Conservation (phyloP, 2,797 vertebrate genomes). For the Danionella dracula region DNA sequence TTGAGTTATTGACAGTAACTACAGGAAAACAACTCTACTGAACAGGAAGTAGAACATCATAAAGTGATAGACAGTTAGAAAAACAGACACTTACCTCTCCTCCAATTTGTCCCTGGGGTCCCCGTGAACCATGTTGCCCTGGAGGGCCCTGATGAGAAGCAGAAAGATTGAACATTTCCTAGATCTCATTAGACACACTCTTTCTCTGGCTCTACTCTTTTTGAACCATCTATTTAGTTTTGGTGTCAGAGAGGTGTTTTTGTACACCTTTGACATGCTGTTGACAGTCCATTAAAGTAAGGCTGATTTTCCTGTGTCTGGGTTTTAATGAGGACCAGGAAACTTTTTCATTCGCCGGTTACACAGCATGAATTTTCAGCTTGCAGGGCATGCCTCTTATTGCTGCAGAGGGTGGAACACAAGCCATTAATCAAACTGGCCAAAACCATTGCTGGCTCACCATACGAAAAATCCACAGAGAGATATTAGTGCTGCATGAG, state of each 20-base stretch:
- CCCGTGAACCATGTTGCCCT: conserved; percentile 81
- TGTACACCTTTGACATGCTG: conserved; percentile 21
- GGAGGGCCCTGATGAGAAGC: conserved; percentile 78
- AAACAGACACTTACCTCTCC: conserved; percentile 71
- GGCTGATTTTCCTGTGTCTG: conserved; percentile 14
- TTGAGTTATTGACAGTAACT: too few species aligned
- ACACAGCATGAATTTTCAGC: conserved; percentile 4
- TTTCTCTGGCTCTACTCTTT: conserved; percentile 4
- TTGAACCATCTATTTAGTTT: conserved; percentile 26
- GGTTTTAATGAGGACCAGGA: conserved; percentile 35
- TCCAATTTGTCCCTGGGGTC: conserved; percentile 77
- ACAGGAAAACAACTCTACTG: conserved; percentile 1
- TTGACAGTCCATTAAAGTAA: conserved; percentile 35
- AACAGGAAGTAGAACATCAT: neutral
- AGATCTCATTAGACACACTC: neutral
- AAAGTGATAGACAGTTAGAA: neutral
- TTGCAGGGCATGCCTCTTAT: conserved; percentile 22
- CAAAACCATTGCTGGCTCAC: conserved; percentile 12
- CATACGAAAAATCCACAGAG: neutral
- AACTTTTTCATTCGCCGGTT: conserved; percentile 3
- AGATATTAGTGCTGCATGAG: conserved; percentile 10
- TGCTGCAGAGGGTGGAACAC: conserved; percentile 46
- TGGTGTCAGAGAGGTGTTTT: conserved; percentile 37
- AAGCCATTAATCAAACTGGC: conserved; percentile 64
- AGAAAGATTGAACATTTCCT: conserved; percentile 35